These are phyloP conservation scores for Agapetus fuscipes DNA, from an alignment of 2,888 invertebrate species.

Conservation along the genomic window DNA sequence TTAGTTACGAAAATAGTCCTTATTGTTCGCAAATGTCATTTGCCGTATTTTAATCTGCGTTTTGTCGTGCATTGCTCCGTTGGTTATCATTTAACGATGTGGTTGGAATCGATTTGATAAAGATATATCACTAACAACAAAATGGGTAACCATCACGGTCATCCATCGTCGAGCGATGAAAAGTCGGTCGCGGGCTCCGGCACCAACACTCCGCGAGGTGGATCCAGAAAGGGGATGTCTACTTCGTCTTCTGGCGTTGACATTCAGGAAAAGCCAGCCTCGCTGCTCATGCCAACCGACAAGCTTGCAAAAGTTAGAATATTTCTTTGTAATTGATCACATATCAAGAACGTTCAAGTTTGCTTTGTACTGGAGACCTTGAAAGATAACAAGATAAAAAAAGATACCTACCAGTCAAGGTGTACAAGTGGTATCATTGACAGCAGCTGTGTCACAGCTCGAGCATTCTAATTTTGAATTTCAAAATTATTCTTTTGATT, in stretches of 20 bases:
- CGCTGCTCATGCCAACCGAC: slow-evolving; percentile 62
- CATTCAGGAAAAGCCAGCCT: slow-evolving; percentile 51
- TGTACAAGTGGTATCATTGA: too few relatives aligned
- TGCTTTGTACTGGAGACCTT: too few relatives aligned
- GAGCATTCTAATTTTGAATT: too few relatives aligned
- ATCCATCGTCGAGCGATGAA: slow-evolving; percentile 14
- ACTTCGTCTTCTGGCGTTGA: slow-evolving; percentile 58
- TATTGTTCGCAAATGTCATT: slow-evolving; percentile 16
- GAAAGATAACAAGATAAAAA: too few relatives aligned
- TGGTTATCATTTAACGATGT: not conserved
- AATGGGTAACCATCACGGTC: slow-evolving; percentile 35
- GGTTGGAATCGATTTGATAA: not conserved
- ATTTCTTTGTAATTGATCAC: not conserved
- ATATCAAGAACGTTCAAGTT: too few relatives aligned
- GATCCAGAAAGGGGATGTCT: slow-evolving; percentile 43
- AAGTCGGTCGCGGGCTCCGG: slow-evolving; percentile 32
- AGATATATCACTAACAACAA: not conserved
- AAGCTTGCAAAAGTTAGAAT: slow-evolving; percentile 60
- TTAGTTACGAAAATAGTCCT: slow-evolving; percentile 18
- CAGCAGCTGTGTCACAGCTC: too few relatives aligned
- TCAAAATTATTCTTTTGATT: slow-evolving; percentile 1
- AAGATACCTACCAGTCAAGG: too few relatives aligned
- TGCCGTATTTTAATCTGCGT: slow-evolving; percentile 6
- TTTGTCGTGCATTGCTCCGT: too few relatives aligned
- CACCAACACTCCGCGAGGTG: slow-evolving; percentile 34